Evolutionary conservation across 2,797 vertebrate species (phyloP).

Genomic region (Erethizon dorsatum): DNA sequence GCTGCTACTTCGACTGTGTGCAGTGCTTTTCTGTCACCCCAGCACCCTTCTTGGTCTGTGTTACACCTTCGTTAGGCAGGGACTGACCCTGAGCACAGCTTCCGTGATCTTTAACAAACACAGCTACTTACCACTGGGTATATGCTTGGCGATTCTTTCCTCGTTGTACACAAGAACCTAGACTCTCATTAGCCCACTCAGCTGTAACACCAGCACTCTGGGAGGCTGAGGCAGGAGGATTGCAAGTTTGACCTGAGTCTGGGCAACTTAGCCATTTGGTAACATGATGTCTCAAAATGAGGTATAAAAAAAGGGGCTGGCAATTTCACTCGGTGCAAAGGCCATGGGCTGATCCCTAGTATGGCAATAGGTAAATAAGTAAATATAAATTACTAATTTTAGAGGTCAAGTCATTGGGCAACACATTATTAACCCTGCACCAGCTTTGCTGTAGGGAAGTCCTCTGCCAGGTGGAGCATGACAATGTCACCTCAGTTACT

Average conservation of each 20-base stretch:
- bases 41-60: not conserved
- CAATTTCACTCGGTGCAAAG: not conserved
- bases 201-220: not conserved
- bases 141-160: not conserved
- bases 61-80: not conserved
- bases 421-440: not conserved
- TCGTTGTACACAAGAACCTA: not conserved
- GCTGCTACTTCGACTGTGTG: not conserved
- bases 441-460: not conserved
- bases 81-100: not conserved
- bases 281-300: not conserved
- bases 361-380: not conserved
- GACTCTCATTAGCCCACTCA: not conserved
- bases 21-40: not conserved
- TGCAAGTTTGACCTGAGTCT: not conserved
- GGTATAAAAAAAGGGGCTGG: not conserved
- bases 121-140: not conserved
- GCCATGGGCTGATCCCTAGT: not conserved
- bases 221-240: not conserved
- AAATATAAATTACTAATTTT: not conserved
- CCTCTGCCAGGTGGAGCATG: not conserved
- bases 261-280: not conserved
- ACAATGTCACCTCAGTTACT: not conserved
- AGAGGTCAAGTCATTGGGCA: not conserved
- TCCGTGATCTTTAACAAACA: not conserved